Evolutionary conservation across 30 jellyfish, hydroid and myxozoan species (phyloP).

Genomic region (Morbakka virulenta): DNA sequence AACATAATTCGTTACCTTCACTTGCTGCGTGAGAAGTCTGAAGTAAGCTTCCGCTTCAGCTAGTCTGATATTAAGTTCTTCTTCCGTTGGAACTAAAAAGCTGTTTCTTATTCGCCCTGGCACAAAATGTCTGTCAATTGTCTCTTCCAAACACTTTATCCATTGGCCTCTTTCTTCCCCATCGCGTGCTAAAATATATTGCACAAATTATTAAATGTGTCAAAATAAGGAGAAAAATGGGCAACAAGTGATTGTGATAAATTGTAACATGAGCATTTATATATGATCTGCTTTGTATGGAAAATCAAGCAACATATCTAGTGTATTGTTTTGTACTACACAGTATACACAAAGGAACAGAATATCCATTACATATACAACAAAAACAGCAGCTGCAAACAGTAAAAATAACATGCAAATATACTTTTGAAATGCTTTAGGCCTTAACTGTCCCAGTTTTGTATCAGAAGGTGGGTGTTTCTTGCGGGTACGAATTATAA

Average conservation of each 20-base stretch:
- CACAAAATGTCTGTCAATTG: slow-evolving; percentile 67
- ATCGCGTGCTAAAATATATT: slow-evolving; percentile 64
- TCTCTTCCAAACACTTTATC: slow-evolving; percentile 84
- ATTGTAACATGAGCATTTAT: too few species aligned
- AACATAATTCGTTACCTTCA: slow-evolving; percentile 62
- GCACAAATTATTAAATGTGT: neutral
- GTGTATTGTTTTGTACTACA: too few species aligned
- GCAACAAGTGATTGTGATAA: neutral
- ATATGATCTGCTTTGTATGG: too few species aligned
- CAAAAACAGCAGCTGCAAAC: too few species aligned
- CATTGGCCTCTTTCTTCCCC: slow-evolving; percentile 76
- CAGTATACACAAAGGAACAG: too few species aligned
- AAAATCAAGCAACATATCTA: too few species aligned
- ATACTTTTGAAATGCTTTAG: too few species aligned
- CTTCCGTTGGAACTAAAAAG: slow-evolving; percentile 80
- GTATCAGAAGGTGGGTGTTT: too few species aligned
- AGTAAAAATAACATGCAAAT: too few species aligned
- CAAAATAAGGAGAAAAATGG: neutral
- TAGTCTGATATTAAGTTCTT: slow-evolving; percentile 77
- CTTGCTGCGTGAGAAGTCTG: slow-evolving; percentile 92
- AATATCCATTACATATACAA: too few species aligned
- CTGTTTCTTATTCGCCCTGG: slow-evolving; percentile 32
- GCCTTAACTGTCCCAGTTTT: too few species aligned
- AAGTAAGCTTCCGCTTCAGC: slow-evolving; percentile 97
- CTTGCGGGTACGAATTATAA: too few species aligned